phyloP scores from a whole-genome alignment of 2,797 vertebrate genomes.

The Protosalanx chinensis region DNA sequence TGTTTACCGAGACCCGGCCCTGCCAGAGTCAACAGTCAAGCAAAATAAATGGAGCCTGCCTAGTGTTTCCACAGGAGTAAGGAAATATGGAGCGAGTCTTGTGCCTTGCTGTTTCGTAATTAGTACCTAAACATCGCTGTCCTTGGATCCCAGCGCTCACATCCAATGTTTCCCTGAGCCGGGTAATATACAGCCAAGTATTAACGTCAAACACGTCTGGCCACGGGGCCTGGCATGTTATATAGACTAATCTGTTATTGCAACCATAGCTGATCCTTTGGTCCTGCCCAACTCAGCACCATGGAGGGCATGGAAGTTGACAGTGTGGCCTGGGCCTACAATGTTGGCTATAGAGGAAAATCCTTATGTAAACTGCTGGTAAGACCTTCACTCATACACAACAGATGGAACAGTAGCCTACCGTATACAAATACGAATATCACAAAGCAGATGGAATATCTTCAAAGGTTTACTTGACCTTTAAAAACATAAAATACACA shows the following conservation, averaged over 20 bases:
- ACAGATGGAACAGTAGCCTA: background rate
- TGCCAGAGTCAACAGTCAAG: constrained; percentile 82
- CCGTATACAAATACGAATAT: too few relatives aligned
- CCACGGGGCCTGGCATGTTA: constrained; percentile 64
- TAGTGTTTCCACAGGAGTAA: constrained; percentile 81
- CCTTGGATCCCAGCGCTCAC: constrained; percentile 73
- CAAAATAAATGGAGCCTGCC: constrained; percentile 81
- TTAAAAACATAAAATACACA: too few relatives aligned
- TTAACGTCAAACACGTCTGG: constrained; percentile 80
- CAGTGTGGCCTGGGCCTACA: constrained; percentile 29
- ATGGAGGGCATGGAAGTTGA: constrained; percentile 50
- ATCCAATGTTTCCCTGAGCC: constrained; percentile 69
- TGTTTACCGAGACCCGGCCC: constrained; percentile 73
- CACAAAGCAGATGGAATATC: too few relatives aligned
- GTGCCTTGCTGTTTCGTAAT: constrained; percentile 79
- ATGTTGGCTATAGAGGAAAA: background rate
- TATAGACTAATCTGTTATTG: constrained; percentile 72
- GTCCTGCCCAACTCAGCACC: constrained; percentile 58
- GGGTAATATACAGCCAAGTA: constrained; percentile 76
- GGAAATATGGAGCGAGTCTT: constrained; percentile 77
- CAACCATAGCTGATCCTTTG: constrained; percentile 66
- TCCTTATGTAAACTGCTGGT: background rate
- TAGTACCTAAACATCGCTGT: constrained; percentile 79
- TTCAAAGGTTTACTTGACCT: too few relatives aligned
- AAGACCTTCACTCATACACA: background rate